Evolutionary conservation across 2,113 vertebrate genomes (phyloP), one percentile per base, ranked within the genome.

Genomic region (Protomyctophum bolini): DNA sequence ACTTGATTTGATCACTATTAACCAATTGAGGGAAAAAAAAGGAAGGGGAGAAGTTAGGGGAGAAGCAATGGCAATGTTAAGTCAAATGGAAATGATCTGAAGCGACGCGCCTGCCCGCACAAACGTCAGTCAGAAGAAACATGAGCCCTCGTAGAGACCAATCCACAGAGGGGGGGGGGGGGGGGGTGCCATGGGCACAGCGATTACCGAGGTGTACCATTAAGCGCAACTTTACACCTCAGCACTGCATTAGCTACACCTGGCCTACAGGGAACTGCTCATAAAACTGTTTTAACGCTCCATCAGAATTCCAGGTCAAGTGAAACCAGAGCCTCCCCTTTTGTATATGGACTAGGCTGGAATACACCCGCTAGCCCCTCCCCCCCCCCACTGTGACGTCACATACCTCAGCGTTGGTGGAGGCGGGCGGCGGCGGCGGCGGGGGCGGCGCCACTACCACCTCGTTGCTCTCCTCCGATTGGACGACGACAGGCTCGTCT

Each of bases 381-480:
- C 41, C 21, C 21, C 21, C 60, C 41, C 21, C 21, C 21, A 11
- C 49, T 59, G 21, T 67, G 58, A 28, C 7, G 12, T 67, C 48
- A 21, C 60, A 45, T 85, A 94, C 93, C 89, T 93, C 93, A 56
- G 89, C 74, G 62, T 84, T 82, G 33, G 84, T 87, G 33, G 91
- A 87, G 51, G 80, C 72, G 63, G 93, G 91, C 5, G 78, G 86
- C 7, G 75, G 77, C 7, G 68, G 83, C 4, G 66, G 21, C 2
- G 21, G n/a, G n/a, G n/a, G n/a, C n/a, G n/a, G n/a, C n/a, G n/a
- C n/a, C n/a, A n/a, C n/a, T n/a, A n/a, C 85, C 79, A 76, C 77
- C 57, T 90, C 86, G 49, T 58, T 87, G 50, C 57, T 73, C 77
- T 87, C 90, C 68, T 89, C 90, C 51, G 87, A 86, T 67, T 91